phyloP scores from a whole-genome alignment of 2,797 vertebrate species.

The Crax fasciolata region DNA sequence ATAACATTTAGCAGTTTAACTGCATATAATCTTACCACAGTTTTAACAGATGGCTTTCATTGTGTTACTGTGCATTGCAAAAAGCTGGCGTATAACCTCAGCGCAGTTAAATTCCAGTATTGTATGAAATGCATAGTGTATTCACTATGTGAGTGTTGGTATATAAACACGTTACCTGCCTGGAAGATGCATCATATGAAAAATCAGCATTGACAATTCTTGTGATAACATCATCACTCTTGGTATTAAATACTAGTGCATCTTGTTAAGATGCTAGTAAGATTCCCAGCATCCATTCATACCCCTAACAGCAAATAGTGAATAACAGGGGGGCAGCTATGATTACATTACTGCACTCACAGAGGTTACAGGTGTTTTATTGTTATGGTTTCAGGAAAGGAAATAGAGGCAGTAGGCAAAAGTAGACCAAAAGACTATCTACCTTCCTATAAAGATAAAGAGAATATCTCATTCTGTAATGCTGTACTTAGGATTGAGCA shows the following conservation, averaged over 20 bases:
- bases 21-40: constrained; percentile 39
- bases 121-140: neutral
- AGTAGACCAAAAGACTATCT: neutral
- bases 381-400: neutral
- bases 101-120: neutral
- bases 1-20: constrained; percentile 58
- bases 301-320: neutral
- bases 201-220: neutral
- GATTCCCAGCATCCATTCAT: neutral
- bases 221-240: neutral
- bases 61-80: constrained; percentile 5
- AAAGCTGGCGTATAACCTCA: constrained; percentile 33
- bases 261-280: neutral
- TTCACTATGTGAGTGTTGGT: neutral
- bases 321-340: neutral
- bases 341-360: fast-evolving
- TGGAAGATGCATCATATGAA: neutral
- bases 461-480: neutral
- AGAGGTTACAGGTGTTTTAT: neutral
- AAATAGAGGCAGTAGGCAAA: neutral
- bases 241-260: neutral
- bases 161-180: constrained; percentile 44
- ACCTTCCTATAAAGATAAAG: neutral
- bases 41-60: constrained; percentile 63
- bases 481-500: neutral